Evolutionary conservation across 2,888 invertebrate genomes (phyloP), one percentile per base, ranked within the genome.

Genomic region (Anticlea derivata): DNA sequence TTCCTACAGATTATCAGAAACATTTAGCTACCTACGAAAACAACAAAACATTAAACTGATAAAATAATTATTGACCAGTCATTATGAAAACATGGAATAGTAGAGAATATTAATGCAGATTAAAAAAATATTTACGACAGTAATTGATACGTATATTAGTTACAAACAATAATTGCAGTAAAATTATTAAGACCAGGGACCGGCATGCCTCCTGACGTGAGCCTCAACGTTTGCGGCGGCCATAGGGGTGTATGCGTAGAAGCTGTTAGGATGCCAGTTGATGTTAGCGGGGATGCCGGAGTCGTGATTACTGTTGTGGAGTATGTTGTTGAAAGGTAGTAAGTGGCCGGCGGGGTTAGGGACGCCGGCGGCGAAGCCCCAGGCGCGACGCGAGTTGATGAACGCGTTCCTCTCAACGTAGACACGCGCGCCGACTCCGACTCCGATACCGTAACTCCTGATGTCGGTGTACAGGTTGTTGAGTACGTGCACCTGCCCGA

Each of bases 381-480:
- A 61, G 5, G 41, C 38, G 5, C 54, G 51, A 12, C 44, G 45
- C 0, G 50, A 20, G 40, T 61, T 56, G 2, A 45, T 13, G 27
- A 54, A 61, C 2, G 17, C 23, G 30, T 61, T 61, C 17, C 56
- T 52, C 17, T 61, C 61, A 7, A 7, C 26, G 11, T 54, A 43
- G n/a, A 61, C 26, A 2, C 3, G 22, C 7, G 61, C 56, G 0
- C 23, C 51, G 1, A 26, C 45, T 1, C 52, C 51, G 6, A 48
- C 33, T 11, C 58, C 61, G 11, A 50, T 24, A 13, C 45, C 60
- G 45, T 56, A 61, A 5, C 1, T 11, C 0, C 0, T 27, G 0
- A 55, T 20, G 37, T 61, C 56, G 1, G 58, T 56, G 39, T 58
- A 61, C 43, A 58, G 23, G 40, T 61, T 61, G 50, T 61, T 61